Conservation (phyloP, 2,113 vertebrate genomes). For the Leptobrachium ailaonicum region DNA sequence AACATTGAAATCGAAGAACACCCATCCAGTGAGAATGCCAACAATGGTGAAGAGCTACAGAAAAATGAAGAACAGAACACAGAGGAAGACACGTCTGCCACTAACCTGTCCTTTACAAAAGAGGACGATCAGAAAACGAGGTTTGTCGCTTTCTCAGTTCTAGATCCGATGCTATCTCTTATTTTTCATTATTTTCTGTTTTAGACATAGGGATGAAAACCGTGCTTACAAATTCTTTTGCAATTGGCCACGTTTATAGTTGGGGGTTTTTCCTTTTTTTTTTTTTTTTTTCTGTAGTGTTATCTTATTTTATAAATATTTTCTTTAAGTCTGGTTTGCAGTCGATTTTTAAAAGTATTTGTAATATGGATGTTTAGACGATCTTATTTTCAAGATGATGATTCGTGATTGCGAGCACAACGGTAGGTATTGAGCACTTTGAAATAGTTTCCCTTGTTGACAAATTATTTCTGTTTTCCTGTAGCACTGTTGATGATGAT, state of each 20-base stretch:
- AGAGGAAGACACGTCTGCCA: constrained; percentile 81
- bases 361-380: neutral
- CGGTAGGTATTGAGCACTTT: constrained; percentile 70
- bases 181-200: constrained; percentile 66
- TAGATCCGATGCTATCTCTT: constrained; percentile 95
- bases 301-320: constrained; percentile 50
- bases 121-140: constrained; percentile 98
- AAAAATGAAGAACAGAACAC: constrained; percentile 81
- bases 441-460: constrained; percentile 15
- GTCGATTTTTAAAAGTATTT: neutral
- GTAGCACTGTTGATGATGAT: constrained; percentile 80
- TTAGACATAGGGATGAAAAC: constrained; percentile 69
- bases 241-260: constrained; percentile 69
- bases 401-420: constrained; percentile 41
- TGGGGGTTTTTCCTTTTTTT: constrained; percentile 60
- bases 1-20: constrained; percentile 67
- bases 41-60: constrained; percentile 79
- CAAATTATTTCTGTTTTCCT: constrained; percentile 70
- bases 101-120: constrained; percentile 95
- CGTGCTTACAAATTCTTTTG: constrained; percentile 66
- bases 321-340: neutral
- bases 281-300: constrained; percentile 48
- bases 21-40: constrained; percentile 73
- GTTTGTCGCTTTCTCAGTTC: constrained; percentile 99
- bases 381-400: neutral